Conservation (phyloP, 2,113 vertebrate genomes). For the Nyctibius bracteatus region DNA sequence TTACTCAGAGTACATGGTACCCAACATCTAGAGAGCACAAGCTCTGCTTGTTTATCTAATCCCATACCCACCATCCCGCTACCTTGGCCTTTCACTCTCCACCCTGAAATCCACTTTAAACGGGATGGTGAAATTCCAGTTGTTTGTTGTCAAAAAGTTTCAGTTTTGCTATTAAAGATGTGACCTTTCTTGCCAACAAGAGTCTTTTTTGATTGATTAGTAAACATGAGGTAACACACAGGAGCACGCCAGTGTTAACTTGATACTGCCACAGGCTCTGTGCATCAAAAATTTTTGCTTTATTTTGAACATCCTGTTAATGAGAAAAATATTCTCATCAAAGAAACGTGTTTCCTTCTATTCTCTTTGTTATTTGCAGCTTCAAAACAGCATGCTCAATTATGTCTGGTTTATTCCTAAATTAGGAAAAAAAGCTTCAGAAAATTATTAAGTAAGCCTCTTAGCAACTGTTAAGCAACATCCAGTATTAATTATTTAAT, state of each 20-base stretch:
- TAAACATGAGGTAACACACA: conserved; percentile 23
- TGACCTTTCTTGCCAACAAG: conserved; percentile 38
- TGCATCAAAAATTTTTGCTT: conserved; percentile 46
- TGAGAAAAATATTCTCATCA: conserved; percentile 64
- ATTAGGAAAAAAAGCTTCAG: neutral
- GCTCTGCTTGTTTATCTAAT: neutral
- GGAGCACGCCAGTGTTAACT: conserved; percentile 21
- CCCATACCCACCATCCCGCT: neutral
- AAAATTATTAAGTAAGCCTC: conserved; percentile 1
- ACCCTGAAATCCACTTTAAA: neutral
- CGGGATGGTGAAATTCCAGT: neutral
- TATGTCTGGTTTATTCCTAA: conserved; percentile 32
- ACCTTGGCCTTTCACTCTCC: neutral
- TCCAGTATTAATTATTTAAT: conserved; percentile 42
- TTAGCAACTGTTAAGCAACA: conserved; percentile 28
- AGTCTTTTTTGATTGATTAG: conserved; percentile 38
- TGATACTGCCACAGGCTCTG: conserved; percentile 28
- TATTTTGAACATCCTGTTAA: conserved; percentile 48
- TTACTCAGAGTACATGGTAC: neutral
- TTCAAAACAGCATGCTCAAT: conserved; percentile 11
- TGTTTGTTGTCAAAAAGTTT: conserved; percentile 37
- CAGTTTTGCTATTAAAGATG: conserved; percentile 38
- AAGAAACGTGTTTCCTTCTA: conserved; percentile 13
- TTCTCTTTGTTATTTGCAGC: conserved; percentile 32
- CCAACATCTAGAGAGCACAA: neutral